These are phyloP conservation scores for Acrocyrtus sp. DNA, from an alignment of 2,888 invertebrate species.

Conservation along the genomic window DNA sequence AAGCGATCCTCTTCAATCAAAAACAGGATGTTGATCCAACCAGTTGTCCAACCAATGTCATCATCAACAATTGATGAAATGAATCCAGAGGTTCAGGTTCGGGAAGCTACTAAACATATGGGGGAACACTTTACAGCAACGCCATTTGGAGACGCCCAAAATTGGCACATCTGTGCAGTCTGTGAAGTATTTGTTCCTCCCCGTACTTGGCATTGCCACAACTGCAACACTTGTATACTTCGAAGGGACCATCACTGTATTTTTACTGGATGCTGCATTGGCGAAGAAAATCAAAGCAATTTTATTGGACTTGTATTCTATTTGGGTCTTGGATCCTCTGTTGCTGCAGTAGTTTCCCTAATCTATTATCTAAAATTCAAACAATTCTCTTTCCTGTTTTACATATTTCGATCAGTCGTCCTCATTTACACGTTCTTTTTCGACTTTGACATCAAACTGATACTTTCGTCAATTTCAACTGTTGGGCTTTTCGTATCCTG, in stretches of 20 bases:
- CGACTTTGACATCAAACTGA: slow-evolving; percentile 44
- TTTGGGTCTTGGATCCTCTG: slow-evolving; percentile 41
- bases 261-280: slow-evolving; percentile 59
- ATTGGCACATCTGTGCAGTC: slow-evolving; percentile 61
- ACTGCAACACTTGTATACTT: slow-evolving; percentile 54
- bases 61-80: background rate
- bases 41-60: slow-evolving; percentile 28
- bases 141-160: slow-evolving; percentile 54
- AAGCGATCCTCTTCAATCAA: slow-evolving; percentile 53
- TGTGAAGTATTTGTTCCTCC: slow-evolving; percentile 63
- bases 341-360: slow-evolving; percentile 20
- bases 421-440: slow-evolving; percentile 56
- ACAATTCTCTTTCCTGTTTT: slow-evolving; percentile 40
- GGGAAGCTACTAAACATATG: slow-evolving; percentile 41
- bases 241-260: slow-evolving; percentile 61
- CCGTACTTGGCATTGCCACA: slow-evolving; percentile 58
- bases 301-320: slow-evolving; percentile 60
- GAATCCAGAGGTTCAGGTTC: slow-evolving; percentile 25
- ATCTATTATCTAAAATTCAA: slow-evolving; percentile 30
- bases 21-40: slow-evolving; percentile 49
- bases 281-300: slow-evolving; percentile 61
- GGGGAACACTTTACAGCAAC: slow-evolving; percentile 55
- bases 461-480: slow-evolving; percentile 46
- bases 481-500: slow-evolving; percentile 47
- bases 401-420: slow-evolving; percentile 42